These are phyloP conservation scores for Polyommatus iphigenia DNA, from an alignment of 2,888 invertebrate genomes.

Conservation along the genomic window DNA sequence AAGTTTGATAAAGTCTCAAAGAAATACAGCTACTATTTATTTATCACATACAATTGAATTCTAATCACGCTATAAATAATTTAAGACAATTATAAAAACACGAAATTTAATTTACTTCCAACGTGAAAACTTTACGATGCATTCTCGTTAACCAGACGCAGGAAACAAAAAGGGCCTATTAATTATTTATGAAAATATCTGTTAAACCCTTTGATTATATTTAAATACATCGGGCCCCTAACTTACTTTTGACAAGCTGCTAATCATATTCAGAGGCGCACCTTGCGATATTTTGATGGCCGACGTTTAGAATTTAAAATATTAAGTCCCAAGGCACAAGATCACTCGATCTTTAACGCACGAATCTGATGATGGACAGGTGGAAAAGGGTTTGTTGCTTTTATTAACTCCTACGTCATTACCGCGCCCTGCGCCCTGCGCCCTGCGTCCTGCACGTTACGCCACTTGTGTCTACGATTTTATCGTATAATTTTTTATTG, in stretches of 20 bases:
- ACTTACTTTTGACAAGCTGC: slow-evolving; percentile 78
- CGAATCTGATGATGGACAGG: slow-evolving; percentile 61
- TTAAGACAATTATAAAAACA: slow-evolving; percentile 27
- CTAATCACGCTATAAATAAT: slow-evolving; percentile 23
- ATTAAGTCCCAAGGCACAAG: slow-evolving; percentile 59
- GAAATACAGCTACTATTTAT: background rate
- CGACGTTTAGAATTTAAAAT: slow-evolving; percentile 70
- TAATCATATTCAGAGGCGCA: slow-evolving; percentile 77
- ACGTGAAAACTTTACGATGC: slow-evolving; percentile 27
- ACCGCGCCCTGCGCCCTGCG: background rate
- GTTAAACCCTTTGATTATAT: slow-evolving; percentile 69
- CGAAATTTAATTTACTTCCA: slow-evolving; percentile 28
- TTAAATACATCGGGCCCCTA: slow-evolving; percentile 71
- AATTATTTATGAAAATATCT: slow-evolving; percentile 53
- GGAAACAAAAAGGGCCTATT: slow-evolving; percentile 42
- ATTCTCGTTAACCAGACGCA: slow-evolving; percentile 27
- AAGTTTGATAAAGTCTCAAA: background rate
- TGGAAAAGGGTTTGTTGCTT: slow-evolving; percentile 41
- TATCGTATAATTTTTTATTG: slow-evolving; percentile 6
- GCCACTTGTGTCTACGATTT: slow-evolving; percentile 14
- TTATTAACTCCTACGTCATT: slow-evolving; percentile 4
- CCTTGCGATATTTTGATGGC: slow-evolving; percentile 69
- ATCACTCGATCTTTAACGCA: slow-evolving; percentile 56
- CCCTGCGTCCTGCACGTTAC: background rate
- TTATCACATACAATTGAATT: slow-evolving; percentile 7